A percentile compares a stretch with the other conserved stretches of the same genome.
phyloP scores from a whole-genome alignment of 1,140 invertebrate genomes.

The Eulimnadia texana region DNA sequence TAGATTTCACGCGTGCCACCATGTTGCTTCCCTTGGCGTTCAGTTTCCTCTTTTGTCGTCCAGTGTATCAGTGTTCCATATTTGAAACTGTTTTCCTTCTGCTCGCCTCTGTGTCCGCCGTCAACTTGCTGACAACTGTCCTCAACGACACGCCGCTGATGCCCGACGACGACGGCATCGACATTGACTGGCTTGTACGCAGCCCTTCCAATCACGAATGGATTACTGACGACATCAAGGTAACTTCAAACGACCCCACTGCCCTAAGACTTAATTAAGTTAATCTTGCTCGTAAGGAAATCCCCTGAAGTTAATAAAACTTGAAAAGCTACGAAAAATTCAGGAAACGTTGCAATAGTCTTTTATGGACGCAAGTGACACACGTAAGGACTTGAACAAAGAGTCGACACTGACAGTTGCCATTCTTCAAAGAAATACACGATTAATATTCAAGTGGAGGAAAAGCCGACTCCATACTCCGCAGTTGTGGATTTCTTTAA shows the following conservation, averaged over 20 bases:
- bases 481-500: too few species aligned
- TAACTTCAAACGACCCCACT: too few species aligned
- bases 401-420: too few species aligned
- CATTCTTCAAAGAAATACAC: too few species aligned
- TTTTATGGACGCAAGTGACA: neutral
- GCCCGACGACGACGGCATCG: conserved; percentile 36
- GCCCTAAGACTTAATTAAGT: too few species aligned
- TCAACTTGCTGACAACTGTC: conserved; percentile 79
- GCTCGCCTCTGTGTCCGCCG: conserved; percentile 72
- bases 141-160: conserved; percentile 78
- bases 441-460: too few species aligned
- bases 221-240: neutral
- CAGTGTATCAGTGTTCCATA: conserved; percentile 72
- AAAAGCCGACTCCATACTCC: too few species aligned
- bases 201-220: conserved; percentile 4
- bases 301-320: neutral
- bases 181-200: conserved; percentile 9
- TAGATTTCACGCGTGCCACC: conserved; percentile 65
- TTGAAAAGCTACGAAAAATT: neutral
- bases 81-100: conserved; percentile 78
- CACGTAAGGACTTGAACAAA: too few species aligned
- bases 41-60: conserved; percentile 65
- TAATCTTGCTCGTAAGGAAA: neutral
- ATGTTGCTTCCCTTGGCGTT: conserved; percentile 64
- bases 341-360: too few species aligned